Percentiles rank a stretch among this genome's conserved stretches.
These are phyloP conservation scores for Microcebus tavaratra DNA, from an alignment of 2,113 vertebrate genomes.

Conservation along the genomic window DNA sequence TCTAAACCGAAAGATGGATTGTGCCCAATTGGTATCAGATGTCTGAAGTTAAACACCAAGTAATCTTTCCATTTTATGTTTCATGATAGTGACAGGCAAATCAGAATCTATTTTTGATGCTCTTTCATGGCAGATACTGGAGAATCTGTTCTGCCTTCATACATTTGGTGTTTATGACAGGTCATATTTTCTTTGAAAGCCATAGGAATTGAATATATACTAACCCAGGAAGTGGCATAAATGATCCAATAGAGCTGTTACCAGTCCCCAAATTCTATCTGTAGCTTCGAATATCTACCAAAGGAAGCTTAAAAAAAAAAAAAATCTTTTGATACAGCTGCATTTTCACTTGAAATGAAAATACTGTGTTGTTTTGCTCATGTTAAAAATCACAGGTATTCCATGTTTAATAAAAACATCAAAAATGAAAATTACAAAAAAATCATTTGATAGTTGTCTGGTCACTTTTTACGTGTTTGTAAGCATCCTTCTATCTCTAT, in stretches of 20 bases:
- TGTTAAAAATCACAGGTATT: slow-evolving; percentile 9
- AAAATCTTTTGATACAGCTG: neutral
- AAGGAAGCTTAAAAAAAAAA: neutral
- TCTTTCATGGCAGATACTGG: slow-evolving; percentile 61
- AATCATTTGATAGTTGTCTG: neutral
- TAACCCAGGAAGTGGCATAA: slow-evolving; percentile 50
- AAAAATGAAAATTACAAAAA: slow-evolving; percentile 13
- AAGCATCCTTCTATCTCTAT: neutral
- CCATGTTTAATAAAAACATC: slow-evolving; percentile 13
- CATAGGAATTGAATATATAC: slow-evolving; percentile 36
- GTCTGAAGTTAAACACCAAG: slow-evolving; percentile 73
- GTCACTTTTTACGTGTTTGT: neutral
- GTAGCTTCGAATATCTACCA: slow-evolving; percentile 41
- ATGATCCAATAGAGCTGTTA: slow-evolving; percentile 64
- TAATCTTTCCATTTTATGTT: slow-evolving; percentile 75
- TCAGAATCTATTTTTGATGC: slow-evolving; percentile 75
- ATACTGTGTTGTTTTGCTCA: neutral
- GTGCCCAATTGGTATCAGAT: slow-evolving; percentile 78
- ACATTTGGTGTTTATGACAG: slow-evolving; percentile 71
- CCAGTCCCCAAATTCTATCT: slow-evolving; percentile 9
- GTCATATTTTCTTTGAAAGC: slow-evolving; percentile 70
- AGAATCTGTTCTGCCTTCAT: slow-evolving; percentile 64
- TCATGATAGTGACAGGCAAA: slow-evolving; percentile 76
- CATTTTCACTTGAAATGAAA: slow-evolving; percentile 40
- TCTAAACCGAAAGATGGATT: slow-evolving; percentile 70